Evolutionary conservation across 92 coral and sea anemone genomes (phyloP).

Genomic region (Parazoanthus darwini): DNA sequence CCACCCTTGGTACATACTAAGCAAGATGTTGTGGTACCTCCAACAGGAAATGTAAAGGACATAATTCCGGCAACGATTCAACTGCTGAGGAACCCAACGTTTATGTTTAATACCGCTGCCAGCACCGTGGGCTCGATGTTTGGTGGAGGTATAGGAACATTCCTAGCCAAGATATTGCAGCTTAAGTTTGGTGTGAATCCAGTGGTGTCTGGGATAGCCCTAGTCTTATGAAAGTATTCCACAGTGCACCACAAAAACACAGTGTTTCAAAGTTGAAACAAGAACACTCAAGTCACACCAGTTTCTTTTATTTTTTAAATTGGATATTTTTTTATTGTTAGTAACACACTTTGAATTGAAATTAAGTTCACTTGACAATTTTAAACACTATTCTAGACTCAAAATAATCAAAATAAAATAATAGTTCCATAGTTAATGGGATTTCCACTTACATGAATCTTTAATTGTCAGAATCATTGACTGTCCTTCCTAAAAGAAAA

Average conservation of each 20-base stretch:
- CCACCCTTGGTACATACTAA: background rate
- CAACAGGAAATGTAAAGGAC: constrained; percentile 46
- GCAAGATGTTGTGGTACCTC: background rate
- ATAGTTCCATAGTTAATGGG: background rate
- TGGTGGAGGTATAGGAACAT: constrained; percentile 61
- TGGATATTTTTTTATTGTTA: no score
- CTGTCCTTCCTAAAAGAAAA: constrained; percentile 74
- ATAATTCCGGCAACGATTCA: constrained; percentile 79
- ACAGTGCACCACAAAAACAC: no score
- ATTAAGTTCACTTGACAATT: background rate
- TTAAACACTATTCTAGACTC: background rate
- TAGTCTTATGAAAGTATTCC: no score
- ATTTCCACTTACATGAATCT: constrained; percentile 72
- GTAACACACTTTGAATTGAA: no score
- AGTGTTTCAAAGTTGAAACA: no score
- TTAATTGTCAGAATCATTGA: constrained; percentile 82
- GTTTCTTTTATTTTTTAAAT: no score
- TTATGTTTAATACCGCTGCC: constrained; percentile 82
- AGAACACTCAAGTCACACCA: no score
- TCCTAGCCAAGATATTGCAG: constrained; percentile 72
- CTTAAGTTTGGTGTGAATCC: constrained; percentile 72
- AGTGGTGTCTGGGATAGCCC: constrained; percentile 58
- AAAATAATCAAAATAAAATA: background rate
- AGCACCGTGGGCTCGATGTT: constrained; percentile 59
- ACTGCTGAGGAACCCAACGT: constrained; percentile 78